Base-by-base conservation (phyloP, 2,888 invertebrate genomes). In the Sepioteuthis lessoniana region DNA sequence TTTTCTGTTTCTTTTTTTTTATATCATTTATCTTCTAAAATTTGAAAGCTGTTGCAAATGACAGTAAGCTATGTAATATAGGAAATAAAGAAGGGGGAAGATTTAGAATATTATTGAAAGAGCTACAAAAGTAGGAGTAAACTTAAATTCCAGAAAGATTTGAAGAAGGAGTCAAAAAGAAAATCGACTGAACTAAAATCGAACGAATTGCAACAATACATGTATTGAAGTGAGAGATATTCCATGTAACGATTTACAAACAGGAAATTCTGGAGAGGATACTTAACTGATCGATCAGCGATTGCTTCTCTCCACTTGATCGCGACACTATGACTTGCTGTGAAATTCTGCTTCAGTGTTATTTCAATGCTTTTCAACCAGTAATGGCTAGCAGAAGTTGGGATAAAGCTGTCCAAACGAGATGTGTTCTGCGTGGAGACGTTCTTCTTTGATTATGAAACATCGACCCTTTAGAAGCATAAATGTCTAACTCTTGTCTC, bases 241-340 rank as follows among this genome's bases (percentile, higher is more conserved):
- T n/a, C 16, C 76, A 76, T 76, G 76, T n/a, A 76, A n/a, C 35
- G 76, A 16, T 76, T 76, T 76, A 76, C n/a, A 76, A 76, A 76
- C n/a, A 76, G 76, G 76, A 76, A 76, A n/a, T 76, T 76, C 76
- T 76, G 76, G n/a, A 76, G 76, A 76, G 76, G 76, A 76, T 16
- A 76, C 76, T 76, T 76, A 76, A 76, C 16, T 76, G 76, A 76
- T 76, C 76, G 76, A 76, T 76, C 35, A n/a, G 13, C 13, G n/a
- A 76, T 76, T 76, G 76, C 76, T 16, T 35, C 13, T 35, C n/a
- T 7, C 31, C 60, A 35, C 35, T 76, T n/a, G n/a, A n/a, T 76
- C 76, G 76, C 76, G n/a, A n/a, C 76, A 76, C 76, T 10, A 16
- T 76, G 76, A 76, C 76, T 76, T 76, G 35, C n/a, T 35, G n/a